Base-by-base conservation (phyloP, 2,888 invertebrate genomes). In the Rutpela maculata region DNA sequence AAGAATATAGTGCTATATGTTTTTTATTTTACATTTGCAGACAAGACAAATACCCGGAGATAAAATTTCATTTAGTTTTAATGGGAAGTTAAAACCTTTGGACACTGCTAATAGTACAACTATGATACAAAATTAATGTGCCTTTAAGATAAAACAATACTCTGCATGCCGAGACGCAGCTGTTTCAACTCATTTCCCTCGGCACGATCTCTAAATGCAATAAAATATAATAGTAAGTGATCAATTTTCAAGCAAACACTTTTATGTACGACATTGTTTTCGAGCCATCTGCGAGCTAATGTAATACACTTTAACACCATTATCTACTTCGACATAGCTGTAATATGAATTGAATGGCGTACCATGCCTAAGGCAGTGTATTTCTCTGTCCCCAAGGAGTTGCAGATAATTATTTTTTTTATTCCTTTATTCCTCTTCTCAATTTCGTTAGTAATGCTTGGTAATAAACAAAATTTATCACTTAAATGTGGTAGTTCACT, bases 261-360 rank as follows among this genome's bases (percentile, higher is more conserved):
- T 60, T 26, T 60, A 60, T 60, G 12, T 60, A 60, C n/a, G 31
- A 31, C n/a, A 31, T n/a, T 22, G 60, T 60, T 60, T 60, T 60
- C 31, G 26, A 31, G n/a, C 26, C 12, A n/a, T 60, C 60, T 60
- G 26, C 60, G 6, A n/a, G 60, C 7, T 60, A 60, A 60, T 60
- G 60, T 31, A 31, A 60, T 60, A 60, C 60, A 60, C 59, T 60
- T 60, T 60, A 60, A 60, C 31, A 31, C 60, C 60, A 60, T 60
- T 60, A 60, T 26, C 60, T 26, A 60, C 60, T 60, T 26, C 26
- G 60, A 26, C 31, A 15, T 26, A 26, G n/a, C n/a, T 50, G 50
- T n/a, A 50, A 50, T 50, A 6, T n/a, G 15, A n/a, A 12, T 50
- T 50, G 6, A 50, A 50, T 3, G 15, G n/a, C 3, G 12, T 50